Conservation (phyloP, 2,113 vertebrate genomes). For the Butorides virescens region DNA sequence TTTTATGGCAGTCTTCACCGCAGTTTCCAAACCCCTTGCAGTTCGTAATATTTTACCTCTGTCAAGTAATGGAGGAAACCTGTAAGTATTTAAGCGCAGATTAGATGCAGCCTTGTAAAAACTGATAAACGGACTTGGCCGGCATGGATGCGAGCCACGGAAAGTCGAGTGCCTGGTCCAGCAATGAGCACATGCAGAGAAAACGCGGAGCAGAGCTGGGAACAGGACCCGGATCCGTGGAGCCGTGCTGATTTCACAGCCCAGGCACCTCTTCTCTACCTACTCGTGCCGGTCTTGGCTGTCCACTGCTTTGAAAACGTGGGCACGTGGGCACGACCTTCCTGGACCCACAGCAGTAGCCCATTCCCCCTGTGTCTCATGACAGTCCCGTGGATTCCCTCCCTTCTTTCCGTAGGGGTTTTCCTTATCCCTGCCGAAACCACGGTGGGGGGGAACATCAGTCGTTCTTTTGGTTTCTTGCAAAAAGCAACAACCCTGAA, state of each 20-base stretch:
- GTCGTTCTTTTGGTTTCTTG: not conserved
- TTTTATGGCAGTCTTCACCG: not conserved
- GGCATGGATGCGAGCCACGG: not conserved
- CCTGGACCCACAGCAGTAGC: not conserved
- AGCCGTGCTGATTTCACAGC: not conserved
- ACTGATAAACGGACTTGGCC: not conserved
- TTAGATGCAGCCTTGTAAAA: not conserved
- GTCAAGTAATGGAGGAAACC: not conserved
- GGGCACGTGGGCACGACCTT: rapidly evolving
- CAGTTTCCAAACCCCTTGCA: not conserved
- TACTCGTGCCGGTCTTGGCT: rapidly evolving
- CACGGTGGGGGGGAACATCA: not conserved
- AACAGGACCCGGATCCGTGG: not conserved
- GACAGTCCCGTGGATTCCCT: not conserved
- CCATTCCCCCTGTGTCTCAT: not conserved
- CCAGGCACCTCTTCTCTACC: not conserved
- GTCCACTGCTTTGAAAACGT: not conserved
- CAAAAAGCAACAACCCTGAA: not conserved
- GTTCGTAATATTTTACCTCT: not conserved
- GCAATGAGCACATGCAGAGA: not conserved
- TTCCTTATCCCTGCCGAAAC: not conserved
- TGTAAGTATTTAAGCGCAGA: not conserved
- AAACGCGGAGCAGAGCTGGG: not conserved
- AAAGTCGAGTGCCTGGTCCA: not conserved
- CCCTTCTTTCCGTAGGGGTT: not conserved